Percentiles rank a stretch among this genome's conserved stretches.
Evolutionary conservation across 1,140 invertebrate species (phyloP).

Genomic region (Palaemon carinicauda): DNA sequence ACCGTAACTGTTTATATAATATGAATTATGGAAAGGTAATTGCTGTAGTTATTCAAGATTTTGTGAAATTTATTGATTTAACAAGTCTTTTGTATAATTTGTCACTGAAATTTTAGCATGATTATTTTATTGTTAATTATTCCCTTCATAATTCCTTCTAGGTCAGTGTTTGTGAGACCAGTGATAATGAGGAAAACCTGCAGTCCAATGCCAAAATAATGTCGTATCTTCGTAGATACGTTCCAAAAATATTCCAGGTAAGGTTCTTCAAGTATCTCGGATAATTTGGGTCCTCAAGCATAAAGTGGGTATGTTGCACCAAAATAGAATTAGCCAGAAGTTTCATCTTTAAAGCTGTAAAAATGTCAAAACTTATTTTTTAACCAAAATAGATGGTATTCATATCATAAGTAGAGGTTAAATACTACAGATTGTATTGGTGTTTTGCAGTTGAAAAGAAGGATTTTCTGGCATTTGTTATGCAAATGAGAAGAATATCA

Average conservation of each 20-base stretch:
- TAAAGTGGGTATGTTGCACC: no score
- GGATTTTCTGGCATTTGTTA: no score
- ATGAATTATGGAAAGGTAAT: slow-evolving; percentile 54
- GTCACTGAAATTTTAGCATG: no score
- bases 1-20: slow-evolving; percentile 68
- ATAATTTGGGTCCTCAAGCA: no score
- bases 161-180: slow-evolving; percentile 51
- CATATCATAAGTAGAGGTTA: no score
- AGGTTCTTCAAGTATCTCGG: slow-evolving; percentile 2
- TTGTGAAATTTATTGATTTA: neutral
- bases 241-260: slow-evolving; percentile 83
- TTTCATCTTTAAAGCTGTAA: no score
- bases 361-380: no score
- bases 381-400: no score
- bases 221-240: slow-evolving; percentile 84
- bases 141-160: neutral
- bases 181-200: slow-evolving; percentile 51
- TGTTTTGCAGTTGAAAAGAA: no score
- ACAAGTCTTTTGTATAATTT: neutral
- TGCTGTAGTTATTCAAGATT: neutral
- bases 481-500: no score
- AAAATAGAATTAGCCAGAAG: no score
- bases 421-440: no score
- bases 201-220: slow-evolving; percentile 71
- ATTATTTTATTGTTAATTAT: neutral